Evolutionary conservation across 2,797 vertebrate species (phyloP).

Genomic region (Oophaga sylvatica): DNA sequence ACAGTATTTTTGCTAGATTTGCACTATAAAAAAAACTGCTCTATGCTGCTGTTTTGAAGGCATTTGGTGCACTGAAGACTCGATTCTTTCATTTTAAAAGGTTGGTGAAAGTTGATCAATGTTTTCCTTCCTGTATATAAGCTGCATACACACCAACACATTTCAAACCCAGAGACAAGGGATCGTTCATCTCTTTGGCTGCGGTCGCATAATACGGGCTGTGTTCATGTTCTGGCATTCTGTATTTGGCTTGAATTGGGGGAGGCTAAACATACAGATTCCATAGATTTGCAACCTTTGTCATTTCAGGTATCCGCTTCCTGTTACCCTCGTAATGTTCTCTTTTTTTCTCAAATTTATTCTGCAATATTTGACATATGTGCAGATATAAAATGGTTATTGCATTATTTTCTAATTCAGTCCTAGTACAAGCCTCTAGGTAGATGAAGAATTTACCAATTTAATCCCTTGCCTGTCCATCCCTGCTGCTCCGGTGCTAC

Average conservation of each 20-base stretch:
- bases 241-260: too few species aligned
- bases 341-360: not conserved
- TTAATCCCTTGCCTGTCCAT: too few species aligned
- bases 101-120: slow-evolving; percentile 74
- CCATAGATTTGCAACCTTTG: not conserved
- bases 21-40: slow-evolving; percentile 59
- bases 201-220: not conserved
- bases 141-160: slow-evolving; percentile 15
- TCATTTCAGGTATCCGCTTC: too few species aligned
- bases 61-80: slow-evolving; percentile 70
- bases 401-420: not conserved
- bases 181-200: not conserved
- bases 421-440: too few species aligned
- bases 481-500: too few species aligned
- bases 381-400: not conserved
- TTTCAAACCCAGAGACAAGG: slow-evolving; percentile 6
- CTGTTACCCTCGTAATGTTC: not conserved
- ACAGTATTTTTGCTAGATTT: slow-evolving; percentile 69
- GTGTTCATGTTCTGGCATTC: not conserved
- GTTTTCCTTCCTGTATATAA: slow-evolving; percentile 53
- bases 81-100: slow-evolving; percentile 71
- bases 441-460: too few species aligned
- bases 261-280: not conserved
- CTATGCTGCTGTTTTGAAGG: slow-evolving; percentile 62
- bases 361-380: not conserved